Conservation (phyloP, 2,888 invertebrate species). For the Orthonevra nobilis region DNA sequence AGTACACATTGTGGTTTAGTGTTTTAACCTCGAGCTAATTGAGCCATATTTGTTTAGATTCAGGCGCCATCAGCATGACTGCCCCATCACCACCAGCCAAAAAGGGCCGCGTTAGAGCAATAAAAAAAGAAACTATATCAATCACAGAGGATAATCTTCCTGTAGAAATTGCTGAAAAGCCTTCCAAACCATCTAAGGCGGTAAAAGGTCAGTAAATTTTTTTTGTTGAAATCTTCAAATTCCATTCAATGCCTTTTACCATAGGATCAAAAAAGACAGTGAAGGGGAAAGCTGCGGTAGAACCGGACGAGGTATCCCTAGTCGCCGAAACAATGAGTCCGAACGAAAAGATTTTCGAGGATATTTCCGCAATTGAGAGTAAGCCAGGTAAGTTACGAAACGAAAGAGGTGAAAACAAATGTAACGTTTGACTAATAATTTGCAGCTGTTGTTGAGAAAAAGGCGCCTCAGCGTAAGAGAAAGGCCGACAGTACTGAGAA, state of each 20-base stretch:
- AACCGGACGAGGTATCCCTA: slow-evolving; percentile 1
- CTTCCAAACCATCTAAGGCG: slow-evolving; percentile 32
- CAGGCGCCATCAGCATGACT: neutral
- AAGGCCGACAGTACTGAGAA: slow-evolving; percentile 44
- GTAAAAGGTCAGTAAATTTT: slow-evolving; percentile 23
- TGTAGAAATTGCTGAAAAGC: slow-evolving; percentile 33
- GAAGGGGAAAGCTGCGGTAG: slow-evolving; percentile 20
- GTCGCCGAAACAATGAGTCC: too few relatives aligned
- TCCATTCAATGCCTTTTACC: neutral
- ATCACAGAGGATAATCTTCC: slow-evolving; percentile 42
- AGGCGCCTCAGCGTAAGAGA: slow-evolving; percentile 29
- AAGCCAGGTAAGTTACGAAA: slow-evolving; percentile 46
- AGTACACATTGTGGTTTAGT: slow-evolving; percentile 10
- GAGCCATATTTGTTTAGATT: too few relatives aligned
- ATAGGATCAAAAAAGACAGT: slow-evolving; percentile 35
- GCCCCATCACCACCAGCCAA: slow-evolving; percentile 19
- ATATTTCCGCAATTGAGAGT: neutral
- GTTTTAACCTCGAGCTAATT: too few relatives aligned
- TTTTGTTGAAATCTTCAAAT: too few relatives aligned
- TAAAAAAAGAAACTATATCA: slow-evolving; percentile 51
- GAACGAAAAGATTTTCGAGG: slow-evolving; percentile 28
- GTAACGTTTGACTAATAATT: neutral
- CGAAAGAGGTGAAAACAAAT: neutral
- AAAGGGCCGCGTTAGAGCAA: slow-evolving; percentile 37
- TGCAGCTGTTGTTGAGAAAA: slow-evolving; percentile 41